Evolutionary conservation across 2,113 vertebrate genomes (phyloP).

Genomic region (Sturnira hondurensis): DNA sequence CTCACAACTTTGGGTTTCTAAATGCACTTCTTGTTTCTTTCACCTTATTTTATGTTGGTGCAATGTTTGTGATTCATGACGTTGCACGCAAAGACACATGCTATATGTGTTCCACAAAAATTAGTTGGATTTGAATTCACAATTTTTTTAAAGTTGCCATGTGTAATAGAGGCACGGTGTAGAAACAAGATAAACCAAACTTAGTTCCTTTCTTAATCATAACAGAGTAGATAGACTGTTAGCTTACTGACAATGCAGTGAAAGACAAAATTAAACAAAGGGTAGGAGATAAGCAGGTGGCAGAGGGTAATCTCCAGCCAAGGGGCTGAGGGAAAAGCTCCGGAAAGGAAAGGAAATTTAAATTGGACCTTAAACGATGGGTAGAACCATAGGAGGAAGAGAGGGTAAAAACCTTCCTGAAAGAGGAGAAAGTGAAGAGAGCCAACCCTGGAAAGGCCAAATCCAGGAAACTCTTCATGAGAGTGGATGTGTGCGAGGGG

Average conservation of each 20-base stretch:
- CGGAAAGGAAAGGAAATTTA: not conserved
- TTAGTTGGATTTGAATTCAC: not conserved
- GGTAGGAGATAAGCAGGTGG: not conserved
- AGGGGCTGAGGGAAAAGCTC: not conserved
- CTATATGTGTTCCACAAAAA: not conserved
- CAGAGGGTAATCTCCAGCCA: not conserved
- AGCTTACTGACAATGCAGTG: not conserved
- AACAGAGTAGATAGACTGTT: not conserved
- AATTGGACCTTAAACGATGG: not conserved
- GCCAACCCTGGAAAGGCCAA: not conserved
- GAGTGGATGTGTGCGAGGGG: too few species aligned
- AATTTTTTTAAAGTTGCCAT: not conserved
- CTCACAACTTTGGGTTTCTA: not conserved
- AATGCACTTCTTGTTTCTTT: not conserved
- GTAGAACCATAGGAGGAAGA: not conserved
- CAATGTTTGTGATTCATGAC: not conserved
- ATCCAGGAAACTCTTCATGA: not conserved
- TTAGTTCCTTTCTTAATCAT: not conserved
- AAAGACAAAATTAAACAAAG: not conserved
- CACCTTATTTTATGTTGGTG: not conserved
- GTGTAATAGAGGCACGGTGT: not conserved
- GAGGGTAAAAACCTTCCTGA: not conserved
- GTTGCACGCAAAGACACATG: not conserved
- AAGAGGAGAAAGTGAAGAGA: not conserved
- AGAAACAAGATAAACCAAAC: not conserved